Conservation (phyloP, 1,140 invertebrate genomes). For the Oscheius sp. region DNA sequence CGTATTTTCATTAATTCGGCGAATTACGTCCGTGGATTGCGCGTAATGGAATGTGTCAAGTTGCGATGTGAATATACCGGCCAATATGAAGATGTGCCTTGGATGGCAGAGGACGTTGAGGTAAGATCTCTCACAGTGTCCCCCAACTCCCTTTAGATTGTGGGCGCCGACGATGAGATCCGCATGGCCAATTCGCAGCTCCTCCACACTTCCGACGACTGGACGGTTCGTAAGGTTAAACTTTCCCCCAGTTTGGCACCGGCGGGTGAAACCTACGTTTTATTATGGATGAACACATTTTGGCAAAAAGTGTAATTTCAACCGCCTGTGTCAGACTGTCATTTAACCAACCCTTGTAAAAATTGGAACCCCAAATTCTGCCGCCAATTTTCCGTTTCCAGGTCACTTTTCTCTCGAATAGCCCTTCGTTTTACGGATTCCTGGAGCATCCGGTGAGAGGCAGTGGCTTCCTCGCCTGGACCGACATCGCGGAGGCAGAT, state of each 20-base stretch:
- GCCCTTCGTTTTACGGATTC: constrained; percentile 26
- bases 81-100: constrained; percentile 31
- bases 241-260: no score
- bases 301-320: no score
- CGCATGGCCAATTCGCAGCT: constrained; percentile 10
- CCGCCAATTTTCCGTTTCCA: background rate
- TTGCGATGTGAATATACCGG: constrained; percentile 28
- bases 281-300: no score
- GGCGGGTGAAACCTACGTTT: no score
- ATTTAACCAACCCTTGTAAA: no score
- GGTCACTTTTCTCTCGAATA: constrained; percentile 23
- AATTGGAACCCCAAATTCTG: no score
- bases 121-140: no score
- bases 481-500: constrained; percentile 13
- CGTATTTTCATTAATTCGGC: constrained; percentile 16
- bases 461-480: constrained; percentile 23
- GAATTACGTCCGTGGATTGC: constrained; percentile 12
- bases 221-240: constrained; percentile 18
- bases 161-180: constrained; percentile 18
- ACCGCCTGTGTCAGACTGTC: no score
- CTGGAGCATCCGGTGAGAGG: constrained; percentile 26
- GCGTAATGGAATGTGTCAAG: constrained; percentile 12
- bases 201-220: constrained; percentile 9
- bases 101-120: constrained; percentile 26
- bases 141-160: no score